Evolutionary conservation across 2,888 invertebrate genomes (phyloP), one percentile per base, ranked within the genome.

Genomic region (Argynnis bischoffii): DNA sequence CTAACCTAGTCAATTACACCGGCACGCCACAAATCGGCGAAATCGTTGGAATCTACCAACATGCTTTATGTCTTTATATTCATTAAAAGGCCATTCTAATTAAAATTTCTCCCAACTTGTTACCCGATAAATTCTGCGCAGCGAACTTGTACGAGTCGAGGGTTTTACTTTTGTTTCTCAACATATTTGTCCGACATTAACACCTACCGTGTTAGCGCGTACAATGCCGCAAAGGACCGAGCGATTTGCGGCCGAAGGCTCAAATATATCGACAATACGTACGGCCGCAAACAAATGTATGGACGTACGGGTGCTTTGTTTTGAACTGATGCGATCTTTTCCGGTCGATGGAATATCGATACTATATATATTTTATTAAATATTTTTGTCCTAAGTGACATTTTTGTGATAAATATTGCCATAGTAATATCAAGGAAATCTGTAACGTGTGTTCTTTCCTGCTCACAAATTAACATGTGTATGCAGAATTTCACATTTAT

Each of bases 51-150:
- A 80, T 79, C 69, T 69, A 60, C 53, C 57, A 64, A 77, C 79
- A 78, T 73, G 72, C 70, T 76, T 80, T 80, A 80, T 79, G 79
- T 80, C 79, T 80, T 77, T 79, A 41, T 41, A 80, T 81, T 79
- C 79, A 79, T 81, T 79, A 79, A 79, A 80, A 77, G 77, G 75
- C 77, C 75, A 76, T 77, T 78, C 81, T 81, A 81, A 81, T 81
- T 81, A 81, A 81, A 81, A 81, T 81, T 80, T 72, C 76, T 79
- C 71, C 66, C 74, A 73, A 69, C 76, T 72, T 76, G 78, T 78
- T 74, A 76, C 77, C 73, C 73, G 75, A 80, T 81, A 81, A 81
- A 81, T 81, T 75, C 72, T 75, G 72, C 70, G 72, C 64, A 63
- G 70, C 77, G 71, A 63, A 77, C 77, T 72, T 79, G 80, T 78